phyloP scores from a whole-genome alignment of 2,888 invertebrate species.

The Caenorhabditis panamensis region DNA sequence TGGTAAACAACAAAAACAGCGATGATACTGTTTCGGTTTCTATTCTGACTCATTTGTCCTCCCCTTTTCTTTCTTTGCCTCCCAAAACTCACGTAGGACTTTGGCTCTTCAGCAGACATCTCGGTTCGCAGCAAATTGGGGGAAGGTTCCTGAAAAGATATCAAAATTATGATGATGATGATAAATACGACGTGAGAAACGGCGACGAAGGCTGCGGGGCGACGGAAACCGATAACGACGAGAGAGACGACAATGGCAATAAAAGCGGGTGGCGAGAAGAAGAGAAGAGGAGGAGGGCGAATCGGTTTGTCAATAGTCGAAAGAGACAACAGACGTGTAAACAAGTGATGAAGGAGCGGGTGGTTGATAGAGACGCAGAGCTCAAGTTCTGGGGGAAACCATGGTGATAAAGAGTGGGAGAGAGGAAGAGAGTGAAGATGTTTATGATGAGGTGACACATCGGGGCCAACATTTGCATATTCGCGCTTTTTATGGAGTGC shows the following conservation, averaged over 20 bases:
- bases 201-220: constrained; percentile 22
- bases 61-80: not conserved
- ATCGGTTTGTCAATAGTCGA: constrained; percentile 44
- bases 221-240: constrained; percentile 32
- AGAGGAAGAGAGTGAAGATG: constrained; percentile 33
- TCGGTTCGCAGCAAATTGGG: constrained; percentile 17
- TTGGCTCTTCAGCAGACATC: constrained; percentile 68
- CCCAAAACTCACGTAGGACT: constrained; percentile 71
- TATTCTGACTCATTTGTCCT: constrained; percentile 23
- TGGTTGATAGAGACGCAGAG: constrained; percentile 14
- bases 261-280: constrained; percentile 33
- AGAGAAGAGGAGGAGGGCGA: constrained; percentile 9
- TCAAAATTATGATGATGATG: constrained; percentile 6
- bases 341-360: constrained; percentile 21
- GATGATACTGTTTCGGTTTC: constrained; percentile 21
- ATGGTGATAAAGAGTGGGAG: constrained; percentile 48
- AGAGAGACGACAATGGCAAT: constrained; percentile 48
- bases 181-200: constrained; percentile 31
- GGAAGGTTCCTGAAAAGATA: constrained; percentile 21
- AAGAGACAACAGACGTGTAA: constrained; percentile 53
- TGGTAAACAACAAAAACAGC: constrained; percentile 36
- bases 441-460: constrained; percentile 59
- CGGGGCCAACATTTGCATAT: constrained; percentile 21
- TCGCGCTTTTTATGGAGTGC: constrained; percentile 38
- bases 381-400: constrained; percentile 14